phyloP scores from a whole-genome alignment of 1,140 invertebrate genomes.

The Amyelois transitella region DNA sequence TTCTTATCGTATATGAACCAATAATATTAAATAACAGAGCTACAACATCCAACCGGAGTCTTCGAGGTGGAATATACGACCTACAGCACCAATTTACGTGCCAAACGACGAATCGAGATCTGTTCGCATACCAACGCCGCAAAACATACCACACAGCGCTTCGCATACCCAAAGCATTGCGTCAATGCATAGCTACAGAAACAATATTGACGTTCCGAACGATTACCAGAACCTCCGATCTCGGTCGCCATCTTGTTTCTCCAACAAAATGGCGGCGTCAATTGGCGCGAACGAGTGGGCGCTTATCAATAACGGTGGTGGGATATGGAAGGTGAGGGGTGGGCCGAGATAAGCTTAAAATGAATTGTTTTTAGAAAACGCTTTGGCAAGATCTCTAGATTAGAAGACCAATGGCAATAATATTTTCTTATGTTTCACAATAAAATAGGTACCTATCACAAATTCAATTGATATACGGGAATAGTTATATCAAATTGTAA shows the following conservation, averaged over 20 bases:
- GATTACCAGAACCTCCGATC: constrained; percentile 68
- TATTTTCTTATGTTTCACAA: no score
- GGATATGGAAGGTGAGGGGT: constrained; percentile 73
- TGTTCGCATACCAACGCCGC: constrained; percentile 39
- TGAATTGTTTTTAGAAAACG: constrained; percentile 25
- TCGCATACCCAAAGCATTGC: constrained; percentile 67
- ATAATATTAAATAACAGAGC: constrained; percentile 40
- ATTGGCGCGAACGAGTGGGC: constrained; percentile 69
- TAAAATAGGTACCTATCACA: no score
- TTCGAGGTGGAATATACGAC: constrained; percentile 53
- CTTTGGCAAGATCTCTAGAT: constrained; percentile 61
- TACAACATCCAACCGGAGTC: constrained; percentile 67
- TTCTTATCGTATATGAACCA: background rate
- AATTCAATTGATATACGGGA: no score
- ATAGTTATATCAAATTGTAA: no score
- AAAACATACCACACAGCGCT: constrained; percentile 60
- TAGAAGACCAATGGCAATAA: no score
- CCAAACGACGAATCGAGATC: constrained; percentile 54
- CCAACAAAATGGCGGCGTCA: constrained; percentile 68
- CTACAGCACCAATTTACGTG: constrained; percentile 66
- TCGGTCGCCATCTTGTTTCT: constrained; percentile 72
- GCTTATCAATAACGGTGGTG: constrained; percentile 55
- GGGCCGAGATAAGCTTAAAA: constrained; percentile 36
- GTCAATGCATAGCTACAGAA: constrained; percentile 71
- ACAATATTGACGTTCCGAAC: constrained; percentile 65